Conservation (phyloP, 2,888 invertebrate genomes). For the Byasa hedistus region DNA sequence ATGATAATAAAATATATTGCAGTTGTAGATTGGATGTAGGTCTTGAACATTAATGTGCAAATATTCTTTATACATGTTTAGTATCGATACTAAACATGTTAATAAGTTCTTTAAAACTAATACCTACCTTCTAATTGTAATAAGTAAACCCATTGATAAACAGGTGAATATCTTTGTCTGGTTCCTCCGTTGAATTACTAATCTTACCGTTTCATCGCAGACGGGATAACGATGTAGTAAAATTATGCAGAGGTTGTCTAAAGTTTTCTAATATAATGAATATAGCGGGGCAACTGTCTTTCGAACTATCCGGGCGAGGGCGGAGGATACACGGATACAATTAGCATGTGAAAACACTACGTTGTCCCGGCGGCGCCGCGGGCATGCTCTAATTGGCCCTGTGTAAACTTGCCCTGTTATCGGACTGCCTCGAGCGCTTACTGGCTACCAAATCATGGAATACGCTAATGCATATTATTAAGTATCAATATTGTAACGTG, state of each 20-base stretch:
- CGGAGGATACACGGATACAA: slow-evolving; percentile 46
- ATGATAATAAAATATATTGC: too few relatives aligned
- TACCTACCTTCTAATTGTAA: too few relatives aligned
- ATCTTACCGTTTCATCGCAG: slow-evolving; percentile 12
- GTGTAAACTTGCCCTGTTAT: slow-evolving; percentile 76
- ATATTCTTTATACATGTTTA: too few relatives aligned
- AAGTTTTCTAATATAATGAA: slow-evolving; percentile 25
- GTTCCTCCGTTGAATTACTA: neutral
- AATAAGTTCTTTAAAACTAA: too few relatives aligned
- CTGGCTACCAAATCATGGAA: slow-evolving; percentile 34
- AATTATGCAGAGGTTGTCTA: slow-evolving; percentile 12
- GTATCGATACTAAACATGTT: too few relatives aligned
- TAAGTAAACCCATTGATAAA: too few relatives aligned
- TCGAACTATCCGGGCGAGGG: slow-evolving; percentile 15
- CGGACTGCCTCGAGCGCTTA: slow-evolving; percentile 56
- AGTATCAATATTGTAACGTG: neutral
- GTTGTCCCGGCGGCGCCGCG: slow-evolving; percentile 51
- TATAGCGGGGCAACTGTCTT: slow-evolving; percentile 16
- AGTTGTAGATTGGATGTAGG: too few relatives aligned
- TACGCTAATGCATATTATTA: slow-evolving; percentile 27
- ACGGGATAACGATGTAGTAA: slow-evolving; percentile 20
- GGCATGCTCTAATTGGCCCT: slow-evolving; percentile 74
- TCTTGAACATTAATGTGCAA: too few relatives aligned
- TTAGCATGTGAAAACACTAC: slow-evolving; percentile 65
- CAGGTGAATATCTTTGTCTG: too few relatives aligned